These are phyloP conservation scores for Zaprionus africanus DNA, from an alignment of 1,140 invertebrate genomes.

Conservation along the genomic window DNA sequence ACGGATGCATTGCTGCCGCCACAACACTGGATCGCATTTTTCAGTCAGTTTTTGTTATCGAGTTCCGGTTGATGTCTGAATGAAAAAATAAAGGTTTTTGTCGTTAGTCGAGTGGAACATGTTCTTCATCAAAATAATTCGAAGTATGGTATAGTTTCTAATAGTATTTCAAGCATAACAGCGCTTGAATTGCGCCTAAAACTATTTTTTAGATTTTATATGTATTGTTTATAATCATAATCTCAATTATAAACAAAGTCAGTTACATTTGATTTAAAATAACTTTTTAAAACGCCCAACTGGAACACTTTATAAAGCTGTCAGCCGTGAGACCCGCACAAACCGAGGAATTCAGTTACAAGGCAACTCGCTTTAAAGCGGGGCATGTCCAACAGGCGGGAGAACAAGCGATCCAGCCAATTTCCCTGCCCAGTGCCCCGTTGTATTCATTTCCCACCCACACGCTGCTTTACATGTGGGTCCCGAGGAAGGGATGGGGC, in stretches of 20 bases:
- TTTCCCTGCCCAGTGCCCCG: neutral
- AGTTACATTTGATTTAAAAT: neutral
- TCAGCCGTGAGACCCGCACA: neutral
- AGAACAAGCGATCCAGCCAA: too few species aligned
- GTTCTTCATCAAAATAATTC: too few species aligned
- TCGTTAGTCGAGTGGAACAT: neutral
- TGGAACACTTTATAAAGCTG: too few species aligned
- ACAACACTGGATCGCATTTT: constrained; percentile 45
- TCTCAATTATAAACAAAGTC: neutral
- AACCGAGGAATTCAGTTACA: neutral
- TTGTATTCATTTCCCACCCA: neutral
- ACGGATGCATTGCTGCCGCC: constrained; percentile 17
- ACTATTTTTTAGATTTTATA: too few species aligned
- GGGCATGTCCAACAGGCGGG: neutral
- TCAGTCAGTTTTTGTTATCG: neutral
- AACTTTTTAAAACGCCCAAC: neutral
- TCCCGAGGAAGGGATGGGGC: constrained; percentile 16
- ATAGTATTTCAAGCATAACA: too few species aligned
- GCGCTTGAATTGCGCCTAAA: too few species aligned
- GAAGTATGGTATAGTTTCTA: too few species aligned
- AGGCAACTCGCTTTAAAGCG: neutral
- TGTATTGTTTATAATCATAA: neutral
- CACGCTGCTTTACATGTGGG: constrained; percentile 52
- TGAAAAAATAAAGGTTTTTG: neutral
- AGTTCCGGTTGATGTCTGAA: neutral